Base-by-base conservation (phyloP, 2,888 invertebrate genomes). In the Hybos culiciformis region DNA sequence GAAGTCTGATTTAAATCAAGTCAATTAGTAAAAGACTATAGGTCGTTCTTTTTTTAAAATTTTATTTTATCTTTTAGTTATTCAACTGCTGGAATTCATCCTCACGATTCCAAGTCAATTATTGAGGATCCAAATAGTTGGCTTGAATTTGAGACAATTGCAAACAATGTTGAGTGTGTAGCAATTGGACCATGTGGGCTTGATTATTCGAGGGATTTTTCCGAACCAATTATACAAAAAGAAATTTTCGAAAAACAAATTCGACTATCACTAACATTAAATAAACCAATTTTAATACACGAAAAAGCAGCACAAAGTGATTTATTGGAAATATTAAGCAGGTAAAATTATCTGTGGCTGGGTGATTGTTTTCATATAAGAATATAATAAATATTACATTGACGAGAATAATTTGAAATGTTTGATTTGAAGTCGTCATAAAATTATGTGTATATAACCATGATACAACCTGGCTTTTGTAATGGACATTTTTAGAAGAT, bases 111-210 rank as follows among this genome's bases (percentile, higher is more conserved):
- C 1, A 91, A 90, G 67, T 84, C 86, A 3, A 80, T 79, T 68
- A 71, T 77, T 37, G 79, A 80, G 48, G 80, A 67, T 51, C 66
- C 80, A 54, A 74, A 74, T 45, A 67, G 70, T 59, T 92, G 91
- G 90, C 72, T 76, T 33, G 85, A 86, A 58, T 68, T 91, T 44
- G 74, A 75, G 56, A 74, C 75, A 50, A 77, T 86, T 51, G 84
- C 86, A 15, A 71, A 72, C 41, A 87, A 86, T 57, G 79, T 80
- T 4, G 90, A 92, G 69, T 92, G 92, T 65, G 92, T 93, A 23
- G 92, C 92, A 3, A 75, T 93, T 32, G 93, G 93, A 17, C 92
- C 92, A 64, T 93, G 93, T 64, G 93, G 93, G 26, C 73, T 94
- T 51, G 93, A 94, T 70, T 93, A 87, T 66, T 90, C 85, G 64